Conservation (phyloP, 2,888 invertebrate genomes). For the Agriopis aurantiaria region DNA sequence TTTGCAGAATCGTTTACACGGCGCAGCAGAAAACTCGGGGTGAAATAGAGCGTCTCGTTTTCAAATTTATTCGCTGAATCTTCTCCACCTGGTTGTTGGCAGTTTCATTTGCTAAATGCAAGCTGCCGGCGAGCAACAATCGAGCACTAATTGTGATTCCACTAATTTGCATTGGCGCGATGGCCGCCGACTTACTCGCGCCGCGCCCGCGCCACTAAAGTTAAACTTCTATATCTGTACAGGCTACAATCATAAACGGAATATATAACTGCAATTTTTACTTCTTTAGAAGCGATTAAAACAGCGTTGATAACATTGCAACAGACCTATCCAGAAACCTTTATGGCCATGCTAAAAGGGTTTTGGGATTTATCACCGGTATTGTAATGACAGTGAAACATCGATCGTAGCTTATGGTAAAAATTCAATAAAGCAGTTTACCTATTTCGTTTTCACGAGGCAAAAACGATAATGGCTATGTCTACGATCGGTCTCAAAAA, state of each 20-base stretch:
- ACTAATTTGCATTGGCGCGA: slow-evolving; percentile 76
- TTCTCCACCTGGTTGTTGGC: slow-evolving; percentile 69
- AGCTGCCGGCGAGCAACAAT: slow-evolving; percentile 73
- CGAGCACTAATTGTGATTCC: slow-evolving; percentile 80
- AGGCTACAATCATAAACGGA: background rate
- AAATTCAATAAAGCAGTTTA: background rate
- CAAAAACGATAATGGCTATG: background rate
- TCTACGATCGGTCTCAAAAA: background rate
- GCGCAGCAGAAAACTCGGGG: slow-evolving; percentile 49
- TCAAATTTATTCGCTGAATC: slow-evolving; percentile 72
- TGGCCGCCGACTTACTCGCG: slow-evolving; percentile 60
- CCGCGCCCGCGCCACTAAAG: slow-evolving; percentile 52
- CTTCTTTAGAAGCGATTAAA: slow-evolving; percentile 15
- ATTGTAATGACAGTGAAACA: background rate
- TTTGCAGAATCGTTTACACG: slow-evolving; percentile 40
- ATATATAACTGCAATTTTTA: slow-evolving; percentile 15
- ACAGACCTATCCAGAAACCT: no score
- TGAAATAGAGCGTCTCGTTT: slow-evolving; percentile 61
- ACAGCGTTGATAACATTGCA: background rate
- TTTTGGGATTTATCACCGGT: background rate
- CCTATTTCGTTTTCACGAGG: background rate
- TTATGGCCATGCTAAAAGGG: no score
- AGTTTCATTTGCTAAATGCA: slow-evolving; percentile 76
- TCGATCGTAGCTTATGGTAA: background rate
- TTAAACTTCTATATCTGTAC: slow-evolving; percentile 49